Base-by-base conservation (phyloP, 2,888 invertebrate genomes). In the Bruchidius siliquastri region DNA sequence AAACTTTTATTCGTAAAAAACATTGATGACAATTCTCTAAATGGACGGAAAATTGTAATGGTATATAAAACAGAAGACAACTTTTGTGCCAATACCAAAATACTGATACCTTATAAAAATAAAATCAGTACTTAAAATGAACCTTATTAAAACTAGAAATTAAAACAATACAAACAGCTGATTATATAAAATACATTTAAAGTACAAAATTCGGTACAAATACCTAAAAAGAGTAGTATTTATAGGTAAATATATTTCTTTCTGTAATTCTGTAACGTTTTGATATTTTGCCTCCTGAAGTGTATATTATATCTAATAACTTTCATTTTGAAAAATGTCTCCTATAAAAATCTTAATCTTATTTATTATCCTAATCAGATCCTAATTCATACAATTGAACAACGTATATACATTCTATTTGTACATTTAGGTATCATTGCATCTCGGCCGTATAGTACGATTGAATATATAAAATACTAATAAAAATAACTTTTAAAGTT, bases 371-470 rank as follows among this genome's bases (percentile, higher is more conserved):
- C 13, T 49, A 49, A 49, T 49, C 49, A 49, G 49, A 49, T 49
- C 49, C 49, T 49, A 49, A 13, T 30, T 30, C 30, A 30, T 8
- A 30, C 3, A 30, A 30, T n/a, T 13, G 18, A 49, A 49, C 49
- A 49, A 49, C 49, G 13, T 49, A 49, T 49, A 49, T 49, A 49
- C 49, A 49, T 49, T 49, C 13, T 13, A 49, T 49, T 49, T 49
- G 49, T 49, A 49, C 49, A 49, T 49, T 13, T 49, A 49, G 49
- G 49, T 49, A 49, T 49, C 49, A 77, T 78, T 78, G 79, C 79
- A 79, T 76, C 77, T 74, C 76, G 78, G 77, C 77, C 77, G 18
- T 79, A 77, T 76, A 76, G 74, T 73, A 75, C 74, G 71, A 73
- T 75, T 49, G 49, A 13, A 49, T 49, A 49, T 49, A 8, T 13